phyloP scores from a whole-genome alignment of 2,888 invertebrate species.

The Caenorhabditis sp. region DNA sequence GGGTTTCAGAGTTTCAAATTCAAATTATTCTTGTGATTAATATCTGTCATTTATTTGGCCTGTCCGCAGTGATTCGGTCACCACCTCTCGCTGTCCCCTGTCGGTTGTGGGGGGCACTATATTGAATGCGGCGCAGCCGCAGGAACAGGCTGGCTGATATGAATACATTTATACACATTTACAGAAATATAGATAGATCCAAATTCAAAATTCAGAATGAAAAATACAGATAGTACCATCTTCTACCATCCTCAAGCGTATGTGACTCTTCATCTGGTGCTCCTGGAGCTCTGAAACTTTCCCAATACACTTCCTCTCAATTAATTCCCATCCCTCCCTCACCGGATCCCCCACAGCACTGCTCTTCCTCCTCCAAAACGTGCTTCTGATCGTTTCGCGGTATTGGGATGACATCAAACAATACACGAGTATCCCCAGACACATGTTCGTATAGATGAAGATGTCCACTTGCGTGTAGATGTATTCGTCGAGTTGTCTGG shows the following conservation, averaged over 20 bases:
- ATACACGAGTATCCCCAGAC: slow-evolving; percentile 50
- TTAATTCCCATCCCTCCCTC: not conserved
- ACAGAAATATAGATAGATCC: too few relatives aligned
- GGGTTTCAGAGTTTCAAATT: too few relatives aligned
- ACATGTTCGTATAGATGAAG: slow-evolving; percentile 47
- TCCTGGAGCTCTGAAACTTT: not conserved
- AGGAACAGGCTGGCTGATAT: too few relatives aligned
- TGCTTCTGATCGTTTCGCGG: slow-evolving; percentile 15
- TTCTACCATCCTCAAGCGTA: too few relatives aligned
- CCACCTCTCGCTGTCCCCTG: too few relatives aligned
- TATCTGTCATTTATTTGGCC: too few relatives aligned
- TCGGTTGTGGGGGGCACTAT: too few relatives aligned
- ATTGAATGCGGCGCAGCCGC: too few relatives aligned
- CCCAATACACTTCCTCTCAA: too few relatives aligned
- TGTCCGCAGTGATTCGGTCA: too few relatives aligned
- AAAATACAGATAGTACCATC: not conserved
- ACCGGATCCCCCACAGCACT: not conserved
- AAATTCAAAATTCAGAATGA: not conserved
- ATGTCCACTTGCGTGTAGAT: slow-evolving; percentile 48
- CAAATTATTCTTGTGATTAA: too few relatives aligned
- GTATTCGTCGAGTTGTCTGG: slow-evolving; percentile 43
- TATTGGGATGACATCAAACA: slow-evolving; percentile 51
- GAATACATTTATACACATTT: too few relatives aligned
- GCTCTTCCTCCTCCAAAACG: slow-evolving; percentile 15
- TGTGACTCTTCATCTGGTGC: not conserved